Conservation (phyloP, 2,888 invertebrate species). For the Mesorhabditis belari region DNA sequence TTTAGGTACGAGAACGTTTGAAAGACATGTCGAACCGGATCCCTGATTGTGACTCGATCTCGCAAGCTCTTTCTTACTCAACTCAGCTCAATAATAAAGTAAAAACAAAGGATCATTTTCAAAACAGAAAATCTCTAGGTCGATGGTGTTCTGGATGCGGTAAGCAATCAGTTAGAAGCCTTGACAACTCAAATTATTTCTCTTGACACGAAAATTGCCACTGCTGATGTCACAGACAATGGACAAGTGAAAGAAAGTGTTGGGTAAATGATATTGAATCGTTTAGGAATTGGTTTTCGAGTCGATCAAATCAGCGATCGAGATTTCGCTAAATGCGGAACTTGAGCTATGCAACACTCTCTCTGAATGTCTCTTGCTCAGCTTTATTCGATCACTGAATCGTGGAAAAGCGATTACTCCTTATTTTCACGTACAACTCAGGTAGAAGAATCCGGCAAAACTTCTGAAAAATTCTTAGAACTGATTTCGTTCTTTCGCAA, state of each 20-base stretch:
- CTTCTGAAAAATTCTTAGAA: background rate
- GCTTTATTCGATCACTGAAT: slow-evolving; percentile 20
- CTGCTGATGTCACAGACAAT: slow-evolving; percentile 40
- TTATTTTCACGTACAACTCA: slow-evolving; percentile 41
- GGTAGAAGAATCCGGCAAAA: slow-evolving; percentile 12
- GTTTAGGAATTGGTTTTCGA: background rate
- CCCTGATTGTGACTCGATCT: background rate
- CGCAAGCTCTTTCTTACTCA: background rate
- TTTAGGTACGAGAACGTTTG: slow-evolving; percentile 31
- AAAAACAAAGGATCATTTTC: too few species aligned
- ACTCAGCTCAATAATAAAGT: background rate
- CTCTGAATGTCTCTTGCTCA: background rate
- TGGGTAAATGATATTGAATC: background rate
- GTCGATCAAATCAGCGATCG: background rate
- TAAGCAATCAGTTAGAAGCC: slow-evolving; percentile 42
- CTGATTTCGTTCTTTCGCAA: slow-evolving; percentile 45
- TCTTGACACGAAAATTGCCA: slow-evolving; percentile 47
- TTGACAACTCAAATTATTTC: slow-evolving; percentile 43
- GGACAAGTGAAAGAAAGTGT: slow-evolving; percentile 6
- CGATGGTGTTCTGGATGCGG: slow-evolving; percentile 26
- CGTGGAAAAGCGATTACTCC: slow-evolving; percentile 26
- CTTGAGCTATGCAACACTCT: background rate
- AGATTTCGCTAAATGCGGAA: background rate
- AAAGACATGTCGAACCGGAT: slow-evolving; percentile 18
- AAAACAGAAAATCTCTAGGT: too few species aligned